Evolutionary conservation across 2,888 invertebrate species (phyloP).

Genomic region (Conus canariensis): DNA sequence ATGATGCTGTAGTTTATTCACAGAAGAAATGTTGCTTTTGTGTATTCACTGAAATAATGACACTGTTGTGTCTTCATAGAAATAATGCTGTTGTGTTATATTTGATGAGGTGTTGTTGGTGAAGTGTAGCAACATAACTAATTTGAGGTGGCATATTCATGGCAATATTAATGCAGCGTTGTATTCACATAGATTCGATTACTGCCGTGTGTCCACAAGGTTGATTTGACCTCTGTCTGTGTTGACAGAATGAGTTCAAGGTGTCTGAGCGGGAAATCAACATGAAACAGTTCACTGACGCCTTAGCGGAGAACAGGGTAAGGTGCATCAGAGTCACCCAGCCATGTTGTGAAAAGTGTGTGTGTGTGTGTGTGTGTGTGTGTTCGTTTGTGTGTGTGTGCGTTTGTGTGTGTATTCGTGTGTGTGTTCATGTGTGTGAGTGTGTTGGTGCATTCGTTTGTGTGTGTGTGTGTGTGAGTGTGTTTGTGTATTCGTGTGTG

Average conservation of each 20-base stretch:
- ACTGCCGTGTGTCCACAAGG: too few relatives aligned
- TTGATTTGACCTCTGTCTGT: neutral
- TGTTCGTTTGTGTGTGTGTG: neutral
- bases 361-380: slow-evolving; percentile 27
- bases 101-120: too few relatives aligned
- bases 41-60: too few relatives aligned
- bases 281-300: slow-evolving; percentile 89
- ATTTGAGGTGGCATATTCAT: too few relatives aligned
- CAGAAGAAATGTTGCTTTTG: too few relatives aligned
- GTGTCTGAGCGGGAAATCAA: slow-evolving; percentile 84
- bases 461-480: slow-evolving; percentile 17
- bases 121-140: too few relatives aligned
- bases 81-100: too few relatives aligned
- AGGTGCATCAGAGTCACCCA: slow-evolving; percentile 41
- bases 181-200: too few relatives aligned
- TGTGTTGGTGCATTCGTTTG: neutral
- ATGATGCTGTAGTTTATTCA: too few relatives aligned
- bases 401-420: neutral
- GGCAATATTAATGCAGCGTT: too few relatives aligned
- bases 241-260: slow-evolving; percentile 85
- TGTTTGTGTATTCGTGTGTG: neutral
- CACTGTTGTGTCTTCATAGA: too few relatives aligned
- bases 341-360: neutral
- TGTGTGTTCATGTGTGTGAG: slow-evolving; percentile 1
- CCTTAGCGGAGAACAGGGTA: slow-evolving; percentile 88